These are phyloP conservation scores for Actias luna DNA, from an alignment of 2,888 invertebrate species.

Conservation along the genomic window DNA sequence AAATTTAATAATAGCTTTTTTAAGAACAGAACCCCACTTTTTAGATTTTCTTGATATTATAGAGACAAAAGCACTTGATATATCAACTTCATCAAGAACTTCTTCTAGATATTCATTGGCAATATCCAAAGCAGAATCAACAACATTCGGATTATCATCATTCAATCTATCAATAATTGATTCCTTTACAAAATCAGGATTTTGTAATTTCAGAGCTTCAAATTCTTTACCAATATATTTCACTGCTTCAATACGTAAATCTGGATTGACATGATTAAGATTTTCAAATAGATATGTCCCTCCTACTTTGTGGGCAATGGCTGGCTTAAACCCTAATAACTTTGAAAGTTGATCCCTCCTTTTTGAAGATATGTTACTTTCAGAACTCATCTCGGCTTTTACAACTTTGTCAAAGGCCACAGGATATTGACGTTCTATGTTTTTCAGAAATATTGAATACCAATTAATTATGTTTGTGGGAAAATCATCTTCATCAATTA, in stretches of 20 bases:
- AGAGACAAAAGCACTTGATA: conserved; percentile 73
- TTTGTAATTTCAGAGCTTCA: conserved; percentile 68
- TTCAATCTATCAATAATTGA: conserved; percentile 84
- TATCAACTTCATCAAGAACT: conserved; percentile 64
- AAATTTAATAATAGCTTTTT: conserved; percentile 69
- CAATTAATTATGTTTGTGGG: conserved; percentile 66
- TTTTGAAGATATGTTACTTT: conserved; percentile 46
- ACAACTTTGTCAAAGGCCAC: conserved; percentile 86
- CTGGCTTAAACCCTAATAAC: conserved; percentile 78
- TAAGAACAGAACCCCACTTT: conserved; percentile 67
- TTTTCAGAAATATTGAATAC: conserved; percentile 81
- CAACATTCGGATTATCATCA: conserved; percentile 85
- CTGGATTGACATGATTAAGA: conserved; percentile 86
- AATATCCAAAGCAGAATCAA: conserved; percentile 78
- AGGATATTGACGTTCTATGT: conserved; percentile 87
- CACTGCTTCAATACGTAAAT: conserved; percentile 85
- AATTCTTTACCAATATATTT: conserved; percentile 83
- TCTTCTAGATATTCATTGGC: conserved; percentile 55
- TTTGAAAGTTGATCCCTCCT: conserved; percentile 65
- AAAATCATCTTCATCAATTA: conserved; percentile 63
- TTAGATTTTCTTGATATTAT: conserved; percentile 71
- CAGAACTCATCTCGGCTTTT: conserved; percentile 76
- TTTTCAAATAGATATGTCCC: conserved; percentile 84
- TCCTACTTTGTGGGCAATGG: conserved; percentile 76
- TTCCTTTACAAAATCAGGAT: conserved; percentile 83